Conservation (phyloP, 2,888 invertebrate species). For the Phyllotreta cruciferae region DNA sequence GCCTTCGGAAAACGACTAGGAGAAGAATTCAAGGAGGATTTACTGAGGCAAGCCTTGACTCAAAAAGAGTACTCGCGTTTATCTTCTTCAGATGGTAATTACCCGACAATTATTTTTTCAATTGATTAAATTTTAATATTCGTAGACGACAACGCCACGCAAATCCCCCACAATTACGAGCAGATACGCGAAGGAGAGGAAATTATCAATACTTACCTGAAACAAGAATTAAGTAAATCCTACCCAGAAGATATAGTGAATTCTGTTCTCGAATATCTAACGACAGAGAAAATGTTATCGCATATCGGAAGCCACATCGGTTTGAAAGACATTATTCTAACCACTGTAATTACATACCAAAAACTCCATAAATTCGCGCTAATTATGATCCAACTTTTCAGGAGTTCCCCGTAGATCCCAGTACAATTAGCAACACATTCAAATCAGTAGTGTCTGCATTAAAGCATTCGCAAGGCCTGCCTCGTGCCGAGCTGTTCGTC, state of each 20-base stretch:
- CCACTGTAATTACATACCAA: constrained; percentile 65
- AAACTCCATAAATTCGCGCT: too few species aligned
- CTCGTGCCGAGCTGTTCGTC: constrained; percentile 77
- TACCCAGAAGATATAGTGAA: constrained; percentile 80
- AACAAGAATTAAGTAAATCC: constrained; percentile 70
- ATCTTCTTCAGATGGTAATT: neutral
- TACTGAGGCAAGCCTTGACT: constrained; percentile 79
- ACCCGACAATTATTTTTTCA: neutral
- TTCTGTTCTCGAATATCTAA: constrained; percentile 71
- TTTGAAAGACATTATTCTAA: constrained; percentile 80
- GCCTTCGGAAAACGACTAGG: constrained; percentile 86
- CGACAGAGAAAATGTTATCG: constrained; percentile 71
- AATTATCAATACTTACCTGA: constrained; percentile 72
- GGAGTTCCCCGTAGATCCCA: constrained; percentile 74
- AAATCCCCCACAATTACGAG: constrained; percentile 67
- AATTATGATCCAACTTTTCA: constrained; percentile 52
- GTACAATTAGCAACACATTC: constrained; percentile 75
- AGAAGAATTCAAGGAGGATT: constrained; percentile 78
- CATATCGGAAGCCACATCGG: constrained; percentile 79
- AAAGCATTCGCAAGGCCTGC: constrained; percentile 68
- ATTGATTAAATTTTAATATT: neutral
- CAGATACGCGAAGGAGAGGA: constrained; percentile 73
- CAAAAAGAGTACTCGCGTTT: constrained; percentile 71
- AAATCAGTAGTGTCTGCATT: constrained; percentile 85
- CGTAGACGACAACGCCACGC: constrained; percentile 21